Percentiles rank a stretch among this genome's conserved stretches.
Evolutionary conservation across 2,888 invertebrate genomes (phyloP).

Genomic region (Azorinus chamasolen): DNA sequence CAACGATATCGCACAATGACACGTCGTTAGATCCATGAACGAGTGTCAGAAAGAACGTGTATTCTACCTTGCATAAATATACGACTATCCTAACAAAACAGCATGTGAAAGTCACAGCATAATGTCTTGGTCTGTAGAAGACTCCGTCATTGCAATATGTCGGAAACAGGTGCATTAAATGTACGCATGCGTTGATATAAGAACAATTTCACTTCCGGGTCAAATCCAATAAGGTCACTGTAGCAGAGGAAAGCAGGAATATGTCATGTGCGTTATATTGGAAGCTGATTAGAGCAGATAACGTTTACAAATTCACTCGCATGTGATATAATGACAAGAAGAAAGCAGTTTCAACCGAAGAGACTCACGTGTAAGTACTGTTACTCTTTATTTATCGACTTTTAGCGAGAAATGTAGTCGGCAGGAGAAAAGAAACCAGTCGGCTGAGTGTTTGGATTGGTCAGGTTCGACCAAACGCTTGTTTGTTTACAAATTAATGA

Average conservation of each 20-base stretch:
- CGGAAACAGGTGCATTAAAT: too few species aligned
- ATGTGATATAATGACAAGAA: conserved; percentile 79
- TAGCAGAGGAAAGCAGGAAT: conserved; percentile 63
- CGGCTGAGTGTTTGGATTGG: neutral
- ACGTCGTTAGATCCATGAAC: too few species aligned
- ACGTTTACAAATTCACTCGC: conserved; percentile 39
- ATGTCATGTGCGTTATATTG: conserved; percentile 52
- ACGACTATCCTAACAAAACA: too few species aligned
- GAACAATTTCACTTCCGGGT: conserved; percentile 71
- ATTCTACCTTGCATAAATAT: too few species aligned
- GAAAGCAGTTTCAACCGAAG: conserved; percentile 89
- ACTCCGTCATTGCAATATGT: conserved; percentile 37
- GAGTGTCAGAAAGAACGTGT: too few species aligned
- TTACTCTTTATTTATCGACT: conserved; percentile 17
- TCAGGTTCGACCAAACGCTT: conserved; percentile 58
- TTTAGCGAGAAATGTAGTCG: too few species aligned
- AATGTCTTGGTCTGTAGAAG: conserved; percentile 45
- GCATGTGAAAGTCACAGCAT: too few species aligned
- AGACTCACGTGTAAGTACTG: conserved; percentile 82
- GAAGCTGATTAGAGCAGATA: conserved; percentile 38
- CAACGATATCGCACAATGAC: too few species aligned
- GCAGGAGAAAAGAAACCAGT: too few species aligned
- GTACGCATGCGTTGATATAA: conserved; percentile 63
- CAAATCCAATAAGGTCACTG: conserved; percentile 67
- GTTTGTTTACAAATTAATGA: conserved; percentile 63